Evolutionary conservation across 92 coral and sea anemone genomes (phyloP).

Genomic region (Parazoanthus darwini): DNA sequence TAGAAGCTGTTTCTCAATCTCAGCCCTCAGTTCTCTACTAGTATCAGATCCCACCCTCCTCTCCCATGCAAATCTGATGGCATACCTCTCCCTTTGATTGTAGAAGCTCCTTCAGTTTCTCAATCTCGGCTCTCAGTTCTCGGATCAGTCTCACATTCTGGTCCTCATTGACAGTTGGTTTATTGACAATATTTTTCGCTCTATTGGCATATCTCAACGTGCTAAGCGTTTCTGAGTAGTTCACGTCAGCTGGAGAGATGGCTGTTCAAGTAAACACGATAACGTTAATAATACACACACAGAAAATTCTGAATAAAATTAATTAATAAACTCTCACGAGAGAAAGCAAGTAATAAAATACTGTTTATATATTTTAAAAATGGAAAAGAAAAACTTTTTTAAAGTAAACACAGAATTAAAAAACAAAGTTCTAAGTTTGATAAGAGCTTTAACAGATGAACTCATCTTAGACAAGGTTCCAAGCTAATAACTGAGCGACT

Average conservation of each 20-base stretch:
- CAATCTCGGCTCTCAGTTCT: slow-evolving; percentile 92
- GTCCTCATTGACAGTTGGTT: slow-evolving; percentile 98
- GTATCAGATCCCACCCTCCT: background rate
- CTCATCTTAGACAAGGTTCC: background rate
- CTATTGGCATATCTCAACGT: slow-evolving; percentile 96
- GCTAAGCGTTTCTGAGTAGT: slow-evolving; percentile 93
- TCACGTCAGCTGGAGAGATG: slow-evolving; percentile 96
- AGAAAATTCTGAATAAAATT: too few relatives aligned
- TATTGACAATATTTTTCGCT: slow-evolving; percentile 96
- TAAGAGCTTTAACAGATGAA: background rate
- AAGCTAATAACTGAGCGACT: background rate
- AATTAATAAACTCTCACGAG: too few relatives aligned
- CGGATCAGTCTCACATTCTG: slow-evolving; percentile 91
- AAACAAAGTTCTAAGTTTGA: too few relatives aligned
- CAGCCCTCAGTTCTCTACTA: slow-evolving; percentile 82
- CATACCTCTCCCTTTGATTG: slow-evolving; percentile 69
- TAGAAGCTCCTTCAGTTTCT: slow-evolving; percentile 76
- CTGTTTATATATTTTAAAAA: too few relatives aligned
- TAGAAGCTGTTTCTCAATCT: slow-evolving; percentile 81
- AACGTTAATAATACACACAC: too few relatives aligned
- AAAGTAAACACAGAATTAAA: too few relatives aligned
- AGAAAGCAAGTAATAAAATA: too few relatives aligned
- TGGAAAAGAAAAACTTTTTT: too few relatives aligned
- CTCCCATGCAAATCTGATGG: background rate
- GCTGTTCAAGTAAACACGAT: slow-evolving; percentile 47